Conservation (phyloP, 2,797 vertebrate genomes). For the Crocidura indochinensis region DNA sequence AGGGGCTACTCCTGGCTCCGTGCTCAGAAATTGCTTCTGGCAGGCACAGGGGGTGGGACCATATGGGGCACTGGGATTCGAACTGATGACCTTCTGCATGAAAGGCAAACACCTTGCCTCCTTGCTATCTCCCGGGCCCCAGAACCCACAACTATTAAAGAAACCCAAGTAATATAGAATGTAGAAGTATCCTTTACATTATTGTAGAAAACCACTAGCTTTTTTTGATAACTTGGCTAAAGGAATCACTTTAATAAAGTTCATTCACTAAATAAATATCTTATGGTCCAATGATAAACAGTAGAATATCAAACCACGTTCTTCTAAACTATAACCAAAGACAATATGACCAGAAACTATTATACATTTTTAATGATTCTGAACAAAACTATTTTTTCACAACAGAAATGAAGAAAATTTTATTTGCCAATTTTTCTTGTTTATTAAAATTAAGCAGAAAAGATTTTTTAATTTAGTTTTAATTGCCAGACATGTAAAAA, state of each 20-base stretch:
- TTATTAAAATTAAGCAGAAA: not conserved
- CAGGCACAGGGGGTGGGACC: too few relatives aligned
- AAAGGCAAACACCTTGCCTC: too few relatives aligned
- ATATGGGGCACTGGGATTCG: too few relatives aligned
- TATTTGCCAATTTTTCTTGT: not conserved
- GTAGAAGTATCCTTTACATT: not conserved
- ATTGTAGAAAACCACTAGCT: not conserved
- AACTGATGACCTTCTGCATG: too few relatives aligned
- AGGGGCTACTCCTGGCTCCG: too few relatives aligned
- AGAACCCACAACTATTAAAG: too few relatives aligned
- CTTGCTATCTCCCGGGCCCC: too few relatives aligned
- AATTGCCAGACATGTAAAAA: not conserved
- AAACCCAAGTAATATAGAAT: not conserved
- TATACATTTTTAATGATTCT: not conserved
- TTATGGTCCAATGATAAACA: not conserved
- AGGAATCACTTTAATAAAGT: not conserved
- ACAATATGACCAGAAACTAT: not conserved
- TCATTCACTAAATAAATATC: not conserved
- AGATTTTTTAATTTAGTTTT: not conserved
- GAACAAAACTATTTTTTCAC: conserved; percentile 28
- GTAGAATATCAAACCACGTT: not conserved
- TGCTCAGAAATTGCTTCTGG: too few relatives aligned
- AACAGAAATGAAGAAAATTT: not conserved
- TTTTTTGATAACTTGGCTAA: not conserved
- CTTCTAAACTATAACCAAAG: not conserved